phyloP scores from a whole-genome alignment of 2,888 invertebrate genomes.

The Leptogaster cylindrica region DNA sequence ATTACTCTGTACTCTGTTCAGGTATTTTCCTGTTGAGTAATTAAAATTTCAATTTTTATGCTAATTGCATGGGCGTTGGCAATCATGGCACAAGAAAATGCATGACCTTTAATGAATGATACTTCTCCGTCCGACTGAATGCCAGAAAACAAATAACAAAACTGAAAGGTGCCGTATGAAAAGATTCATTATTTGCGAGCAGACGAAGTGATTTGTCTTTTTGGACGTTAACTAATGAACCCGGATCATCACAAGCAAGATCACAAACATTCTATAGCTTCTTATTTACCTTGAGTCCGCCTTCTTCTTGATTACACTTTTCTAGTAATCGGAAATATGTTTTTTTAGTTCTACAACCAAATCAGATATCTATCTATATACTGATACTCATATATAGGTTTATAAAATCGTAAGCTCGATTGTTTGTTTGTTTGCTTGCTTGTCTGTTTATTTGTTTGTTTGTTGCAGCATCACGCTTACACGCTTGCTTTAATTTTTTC shows the following conservation, averaged over 20 bases:
- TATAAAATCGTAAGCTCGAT: too few relatives aligned
- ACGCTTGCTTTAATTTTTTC: too few relatives aligned
- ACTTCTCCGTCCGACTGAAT: background rate
- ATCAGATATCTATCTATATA: too few relatives aligned
- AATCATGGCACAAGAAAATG: background rate
- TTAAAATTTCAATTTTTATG: slow-evolving; percentile 31
- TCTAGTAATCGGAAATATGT: too few relatives aligned
- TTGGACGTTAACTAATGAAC: slow-evolving; percentile 3
- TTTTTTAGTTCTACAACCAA: too few relatives aligned
- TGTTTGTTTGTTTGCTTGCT: too few relatives aligned
- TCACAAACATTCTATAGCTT: background rate
- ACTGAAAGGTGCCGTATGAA: background rate
- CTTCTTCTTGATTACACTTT: background rate
- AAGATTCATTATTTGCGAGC: background rate
- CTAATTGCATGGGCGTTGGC: slow-evolving; percentile 21
- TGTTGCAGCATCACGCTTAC: too few relatives aligned
- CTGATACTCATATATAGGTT: too few relatives aligned
- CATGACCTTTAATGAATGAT: background rate
- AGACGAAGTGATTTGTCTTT: background rate
- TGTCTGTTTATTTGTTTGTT: too few relatives aligned
- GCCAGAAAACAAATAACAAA: background rate
- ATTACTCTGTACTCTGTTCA: background rate
- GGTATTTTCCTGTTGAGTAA: slow-evolving; percentile 3
- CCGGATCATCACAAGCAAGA: background rate
- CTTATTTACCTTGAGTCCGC: background rate